A percentile compares a stretch with the other conserved stretches of the same genome.
Evolutionary conservation across 2,888 invertebrate genomes (phyloP).

Genomic region (Venusia cambrica): DNA sequence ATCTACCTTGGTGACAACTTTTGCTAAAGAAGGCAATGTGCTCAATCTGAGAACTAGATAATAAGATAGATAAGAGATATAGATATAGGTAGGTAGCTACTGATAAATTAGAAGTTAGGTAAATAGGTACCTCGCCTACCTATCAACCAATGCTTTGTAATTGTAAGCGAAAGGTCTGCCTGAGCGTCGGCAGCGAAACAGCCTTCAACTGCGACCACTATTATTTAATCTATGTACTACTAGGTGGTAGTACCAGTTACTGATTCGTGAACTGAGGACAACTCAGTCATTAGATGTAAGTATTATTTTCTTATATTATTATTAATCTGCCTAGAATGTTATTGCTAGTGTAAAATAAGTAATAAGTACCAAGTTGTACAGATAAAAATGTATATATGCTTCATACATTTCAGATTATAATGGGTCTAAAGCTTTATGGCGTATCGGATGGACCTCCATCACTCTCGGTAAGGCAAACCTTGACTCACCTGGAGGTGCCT

Average conservation of each 20-base stretch:
- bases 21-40: no score
- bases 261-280: constrained; percentile 9
- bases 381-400: no score
- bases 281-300: background rate
- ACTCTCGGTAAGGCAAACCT: constrained; percentile 85
- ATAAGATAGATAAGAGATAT: no score
- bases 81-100: no score
- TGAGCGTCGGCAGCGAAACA: constrained; percentile 5
- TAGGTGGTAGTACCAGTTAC: constrained; percentile 13
- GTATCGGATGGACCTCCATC: constrained; percentile 91
- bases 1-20: no score
- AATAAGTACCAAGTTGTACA: background rate
- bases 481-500: constrained; percentile 83
- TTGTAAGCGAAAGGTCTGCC: constrained; percentile 15
- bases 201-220: constrained; percentile 12
- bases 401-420: constrained; percentile 23
- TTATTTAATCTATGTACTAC: constrained; percentile 11
- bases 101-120: no score
- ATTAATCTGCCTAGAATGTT: no score
- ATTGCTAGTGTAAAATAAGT: background rate
- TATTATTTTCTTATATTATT: no score
- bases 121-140: no score
- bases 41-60: no score
- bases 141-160: no score
- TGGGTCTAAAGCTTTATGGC: constrained; percentile 84